Conservation (phyloP, 2,113 vertebrate genomes). For the Pseudorasbora parva region DNA sequence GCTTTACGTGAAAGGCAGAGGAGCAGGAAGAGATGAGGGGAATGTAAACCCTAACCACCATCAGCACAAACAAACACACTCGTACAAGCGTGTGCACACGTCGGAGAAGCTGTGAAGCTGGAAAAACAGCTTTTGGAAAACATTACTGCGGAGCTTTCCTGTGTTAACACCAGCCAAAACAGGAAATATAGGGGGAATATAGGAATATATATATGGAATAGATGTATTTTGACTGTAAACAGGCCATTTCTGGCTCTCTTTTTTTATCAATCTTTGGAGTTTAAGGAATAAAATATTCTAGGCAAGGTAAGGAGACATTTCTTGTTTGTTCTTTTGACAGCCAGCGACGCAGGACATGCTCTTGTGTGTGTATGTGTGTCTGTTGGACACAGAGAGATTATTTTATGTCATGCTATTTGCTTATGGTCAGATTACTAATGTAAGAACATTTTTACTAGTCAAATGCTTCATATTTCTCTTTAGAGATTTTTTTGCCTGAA, state of each 20-base stretch:
- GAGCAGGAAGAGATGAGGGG: conserved; percentile 73
- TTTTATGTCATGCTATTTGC: background rate
- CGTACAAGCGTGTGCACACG: conserved; percentile 6
- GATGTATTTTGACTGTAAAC: conserved; percentile 7
- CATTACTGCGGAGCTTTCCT: conserved; percentile 7
- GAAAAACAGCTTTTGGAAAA: conserved; percentile 47
- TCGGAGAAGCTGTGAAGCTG: conserved; percentile 39
- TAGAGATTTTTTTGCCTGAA: background rate
- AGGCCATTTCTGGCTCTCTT: background rate
- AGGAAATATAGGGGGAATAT: background rate
- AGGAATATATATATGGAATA: no score
- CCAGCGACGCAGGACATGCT: background rate
- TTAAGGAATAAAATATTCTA: background rate
- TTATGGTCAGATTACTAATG: conserved; percentile 1
- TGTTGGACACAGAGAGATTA: conserved; percentile 6
- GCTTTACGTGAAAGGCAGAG: conserved; percentile 69
- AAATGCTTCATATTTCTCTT: background rate
- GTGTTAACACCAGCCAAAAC: background rate
- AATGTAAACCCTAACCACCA: conserved; percentile 66
- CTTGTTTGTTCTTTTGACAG: conserved; percentile 3
- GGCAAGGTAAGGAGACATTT: conserved; percentile 50
- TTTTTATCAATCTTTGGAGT: conserved; percentile 5
- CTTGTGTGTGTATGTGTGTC: background rate
- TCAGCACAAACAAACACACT: conserved; percentile 54
- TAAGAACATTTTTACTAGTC: background rate